Evolutionary conservation across 2,113 vertebrate species (phyloP).

Genomic region (Oryzias melastigma): DNA sequence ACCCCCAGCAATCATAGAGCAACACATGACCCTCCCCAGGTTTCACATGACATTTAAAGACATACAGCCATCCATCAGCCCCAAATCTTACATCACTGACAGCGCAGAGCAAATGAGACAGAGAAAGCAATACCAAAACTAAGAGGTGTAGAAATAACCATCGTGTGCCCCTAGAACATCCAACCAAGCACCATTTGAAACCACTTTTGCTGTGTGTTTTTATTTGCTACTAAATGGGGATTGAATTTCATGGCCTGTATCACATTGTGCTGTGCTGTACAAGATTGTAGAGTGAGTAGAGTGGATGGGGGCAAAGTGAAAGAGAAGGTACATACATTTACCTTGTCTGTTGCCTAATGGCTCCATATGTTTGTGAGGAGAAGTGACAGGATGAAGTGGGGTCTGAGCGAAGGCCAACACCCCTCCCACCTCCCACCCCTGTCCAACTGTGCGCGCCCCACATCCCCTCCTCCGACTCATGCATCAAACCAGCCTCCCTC

Average conservation of each 20-base stretch:
- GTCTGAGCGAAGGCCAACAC: conserved; percentile 76
- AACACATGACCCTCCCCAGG: conserved; percentile 66
- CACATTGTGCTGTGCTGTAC: conserved; percentile 80
- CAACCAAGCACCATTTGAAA: conserved; percentile 74
- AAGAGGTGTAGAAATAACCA: conserved; percentile 74
- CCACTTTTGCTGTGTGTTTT: conserved; percentile 77
- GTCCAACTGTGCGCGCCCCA: conserved; percentile 33
- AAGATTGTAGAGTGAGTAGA: conserved; percentile 74
- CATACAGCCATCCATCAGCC: conserved; percentile 66
- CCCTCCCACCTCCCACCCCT: conserved; percentile 38
- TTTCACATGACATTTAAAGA: conserved; percentile 76
- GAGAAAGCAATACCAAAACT: conserved; percentile 61
- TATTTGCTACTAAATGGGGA: conserved; percentile 77
- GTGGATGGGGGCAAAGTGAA: conserved; percentile 57
- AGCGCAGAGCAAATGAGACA: conserved; percentile 44
- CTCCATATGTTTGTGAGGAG: conserved; percentile 81
- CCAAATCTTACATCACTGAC: conserved; percentile 59
- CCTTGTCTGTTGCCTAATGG: conserved; percentile 79
- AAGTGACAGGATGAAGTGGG: conserved; percentile 81
- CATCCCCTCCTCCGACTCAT: conserved; percentile 55
- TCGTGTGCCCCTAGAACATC: conserved; percentile 34
- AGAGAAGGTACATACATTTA: conserved; percentile 77
- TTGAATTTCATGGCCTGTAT: conserved; percentile 79
- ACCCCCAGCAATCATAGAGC: conserved; percentile 41
- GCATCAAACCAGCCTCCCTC: conserved; percentile 52